A percentile compares a stretch with the other conserved stretches of the same genome.
These are phyloP conservation scores for Serrognathus titanus DNA, from an alignment of 2,888 invertebrate species.

Conservation along the genomic window DNA sequence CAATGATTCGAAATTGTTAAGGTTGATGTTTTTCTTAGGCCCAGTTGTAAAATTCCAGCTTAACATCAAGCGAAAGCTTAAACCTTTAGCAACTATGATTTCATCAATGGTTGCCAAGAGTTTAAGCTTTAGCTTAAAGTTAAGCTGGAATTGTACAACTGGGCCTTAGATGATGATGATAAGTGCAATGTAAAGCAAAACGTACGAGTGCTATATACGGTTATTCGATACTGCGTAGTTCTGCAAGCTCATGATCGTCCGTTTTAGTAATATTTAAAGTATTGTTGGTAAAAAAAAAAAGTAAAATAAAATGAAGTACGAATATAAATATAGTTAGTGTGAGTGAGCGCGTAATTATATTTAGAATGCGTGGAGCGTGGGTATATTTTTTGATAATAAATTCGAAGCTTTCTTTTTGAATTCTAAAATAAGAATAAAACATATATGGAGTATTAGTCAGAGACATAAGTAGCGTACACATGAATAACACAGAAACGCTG, in stretches of 20 bases:
- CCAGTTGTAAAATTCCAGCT: too few species aligned
- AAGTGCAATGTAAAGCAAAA: conserved; percentile 4
- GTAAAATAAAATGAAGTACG: not conserved
- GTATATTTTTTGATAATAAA: not conserved
- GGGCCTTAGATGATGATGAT: too few species aligned
- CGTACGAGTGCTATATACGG: conserved; percentile 7
- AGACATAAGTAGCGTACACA: conserved; percentile 28
- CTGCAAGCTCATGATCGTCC: not conserved
- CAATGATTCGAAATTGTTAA: too few species aligned
- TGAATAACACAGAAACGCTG: conserved; percentile 21
- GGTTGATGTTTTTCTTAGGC: too few species aligned
- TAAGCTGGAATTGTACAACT: too few species aligned
- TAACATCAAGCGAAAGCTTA: too few species aligned
- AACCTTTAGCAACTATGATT: too few species aligned
- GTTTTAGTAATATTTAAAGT: too few species aligned
- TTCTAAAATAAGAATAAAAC: conserved; percentile 23
- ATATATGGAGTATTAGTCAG: conserved; percentile 29
- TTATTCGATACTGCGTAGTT: conserved; percentile 13
- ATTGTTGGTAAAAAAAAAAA: too few species aligned
- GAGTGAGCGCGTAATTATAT: not conserved
- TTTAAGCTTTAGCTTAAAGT: too few species aligned
- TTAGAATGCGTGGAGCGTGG: not conserved
- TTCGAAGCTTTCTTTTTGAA: conserved; percentile 10
- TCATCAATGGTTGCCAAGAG: too few species aligned
- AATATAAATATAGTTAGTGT: not conserved